Base-by-base conservation (phyloP, 37 sponge, comb jelly and placozoan genomes). In the Beroe forskalii region DNA sequence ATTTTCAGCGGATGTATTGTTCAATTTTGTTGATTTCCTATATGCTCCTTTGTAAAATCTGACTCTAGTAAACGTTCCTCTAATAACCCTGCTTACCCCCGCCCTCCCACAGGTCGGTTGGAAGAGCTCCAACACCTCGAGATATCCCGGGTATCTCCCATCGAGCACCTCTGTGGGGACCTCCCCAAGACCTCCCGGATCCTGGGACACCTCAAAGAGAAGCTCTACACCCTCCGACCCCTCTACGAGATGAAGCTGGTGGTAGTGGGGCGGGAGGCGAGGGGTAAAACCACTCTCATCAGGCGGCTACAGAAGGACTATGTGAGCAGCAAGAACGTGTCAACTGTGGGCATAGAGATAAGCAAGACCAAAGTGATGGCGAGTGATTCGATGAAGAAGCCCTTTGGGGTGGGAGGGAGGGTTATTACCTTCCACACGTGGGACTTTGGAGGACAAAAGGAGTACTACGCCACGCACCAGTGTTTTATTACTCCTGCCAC, bases 401-500 rank as follows among this genome's bases (percentile, higher is more conserved):
- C 60, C 1, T 44, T 44, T 24, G 60, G 60, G 36, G 60, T 44
- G 24, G 92, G 93, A 0, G 75, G 61, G 37, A 67, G 92, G 42
- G 41, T 41, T 39, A 90, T 98, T 6, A 89, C 75, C 1, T 95
- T 98, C 92, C 95, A 95, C 62, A 94, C 94, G 4, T 98, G 99
- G 99, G 99, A 98, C 89, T 89, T 98, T 55, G 99, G 95, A 22
- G 99, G 99, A 0, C 96, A 96, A 91, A 94, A 94, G 90, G 98
- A 95, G 44, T 97, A 97, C 93, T 97, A 97, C 80, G 99, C 99
- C 62, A 96, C 96, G 25, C 96, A 98, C 67, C 99, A 98, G 90
- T 98, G 99, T 76, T 96, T 98, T 86, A 93, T 98, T 89, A 94
- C 96, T 25, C 91, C 95, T 24, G 96, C 96, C 91, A 95, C 99